phyloP scores from a whole-genome alignment of 2,797 vertebrate genomes.

The Hippocampus kuda region DNA sequence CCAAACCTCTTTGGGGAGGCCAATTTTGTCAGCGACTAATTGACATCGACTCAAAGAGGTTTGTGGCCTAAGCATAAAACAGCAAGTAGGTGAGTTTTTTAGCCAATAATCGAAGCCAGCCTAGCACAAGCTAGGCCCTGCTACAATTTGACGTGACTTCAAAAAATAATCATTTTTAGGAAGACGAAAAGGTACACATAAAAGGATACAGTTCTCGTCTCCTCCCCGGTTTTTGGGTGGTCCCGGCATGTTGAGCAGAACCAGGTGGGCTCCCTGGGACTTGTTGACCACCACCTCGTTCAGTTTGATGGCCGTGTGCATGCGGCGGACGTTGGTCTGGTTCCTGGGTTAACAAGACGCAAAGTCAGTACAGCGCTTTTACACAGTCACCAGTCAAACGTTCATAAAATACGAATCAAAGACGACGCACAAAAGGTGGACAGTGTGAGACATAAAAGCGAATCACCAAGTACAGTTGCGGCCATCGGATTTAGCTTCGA shows the following conservation, averaged over 20 bases:
- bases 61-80: too few species aligned
- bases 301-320: conserved; percentile 81
- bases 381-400: not conserved
- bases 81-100: too few species aligned
- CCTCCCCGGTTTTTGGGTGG: conserved; percentile 84
- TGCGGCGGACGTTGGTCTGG: conserved; percentile 85
- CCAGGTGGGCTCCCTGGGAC: conserved; percentile 88
- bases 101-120: too few species aligned
- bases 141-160: too few species aligned
- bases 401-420: not conserved
- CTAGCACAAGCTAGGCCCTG: too few species aligned
- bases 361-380: not conserved
- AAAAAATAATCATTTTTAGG: not conserved
- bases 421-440: not conserved
- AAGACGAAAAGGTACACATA: not conserved
- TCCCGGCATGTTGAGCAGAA: conserved; percentile 95
- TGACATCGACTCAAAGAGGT: too few species aligned
- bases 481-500: not conserved
- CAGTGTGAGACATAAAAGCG: not conserved
- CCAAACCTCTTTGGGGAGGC: not conserved
- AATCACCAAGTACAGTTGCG: not conserved
- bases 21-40: too few species aligned
- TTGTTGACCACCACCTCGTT: conserved; percentile 82
- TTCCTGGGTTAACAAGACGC: conserved; percentile 66
- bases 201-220: conserved; percentile 97